Percentiles rank a stretch among this genome's conserved stretches.
Evolutionary conservation across 1,140 invertebrate species (phyloP).

Genomic region (Anoplophora glabripennis): DNA sequence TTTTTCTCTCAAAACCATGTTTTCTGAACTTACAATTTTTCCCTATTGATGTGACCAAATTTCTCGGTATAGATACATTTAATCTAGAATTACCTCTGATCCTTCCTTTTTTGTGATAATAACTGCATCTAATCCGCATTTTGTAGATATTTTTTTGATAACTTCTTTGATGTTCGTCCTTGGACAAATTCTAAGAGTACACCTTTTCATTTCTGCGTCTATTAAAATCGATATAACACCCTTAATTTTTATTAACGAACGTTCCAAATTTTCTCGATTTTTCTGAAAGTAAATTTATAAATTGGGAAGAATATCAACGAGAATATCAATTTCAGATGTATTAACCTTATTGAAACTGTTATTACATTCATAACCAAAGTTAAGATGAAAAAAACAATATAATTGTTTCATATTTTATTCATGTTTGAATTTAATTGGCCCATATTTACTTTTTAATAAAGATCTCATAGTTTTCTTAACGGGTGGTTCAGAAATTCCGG

Average conservation of each 20-base stretch:
- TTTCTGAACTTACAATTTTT: too few relatives aligned
- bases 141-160: constrained; percentile 18
- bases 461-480: too few relatives aligned
- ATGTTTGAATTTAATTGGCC: too few relatives aligned
- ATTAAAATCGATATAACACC: constrained; percentile 29
- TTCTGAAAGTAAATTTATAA: constrained; percentile 7
- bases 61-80: too few relatives aligned
- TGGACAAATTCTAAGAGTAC: constrained; percentile 26
- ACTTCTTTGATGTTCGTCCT: constrained; percentile 23
- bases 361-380: too few relatives aligned
- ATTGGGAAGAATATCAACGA: neutral
- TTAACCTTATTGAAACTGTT: neutral
- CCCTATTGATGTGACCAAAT: too few relatives aligned
- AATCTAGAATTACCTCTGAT: constrained; percentile 27
- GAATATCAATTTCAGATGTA: neutral
- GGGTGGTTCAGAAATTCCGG: too few relatives aligned
- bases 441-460: too few relatives aligned
- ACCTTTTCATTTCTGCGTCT: constrained; percentile 22
- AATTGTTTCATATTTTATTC: too few relatives aligned
- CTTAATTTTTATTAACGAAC: constrained; percentile 23
- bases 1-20: too few relatives aligned
- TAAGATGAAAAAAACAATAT: too few relatives aligned
- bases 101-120: constrained; percentile 22
- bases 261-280: constrained; percentile 18
- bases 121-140: constrained; percentile 17